Conservation (phyloP, 1,140 invertebrate genomes). For the Leptinotarsa undecemlineata region DNA sequence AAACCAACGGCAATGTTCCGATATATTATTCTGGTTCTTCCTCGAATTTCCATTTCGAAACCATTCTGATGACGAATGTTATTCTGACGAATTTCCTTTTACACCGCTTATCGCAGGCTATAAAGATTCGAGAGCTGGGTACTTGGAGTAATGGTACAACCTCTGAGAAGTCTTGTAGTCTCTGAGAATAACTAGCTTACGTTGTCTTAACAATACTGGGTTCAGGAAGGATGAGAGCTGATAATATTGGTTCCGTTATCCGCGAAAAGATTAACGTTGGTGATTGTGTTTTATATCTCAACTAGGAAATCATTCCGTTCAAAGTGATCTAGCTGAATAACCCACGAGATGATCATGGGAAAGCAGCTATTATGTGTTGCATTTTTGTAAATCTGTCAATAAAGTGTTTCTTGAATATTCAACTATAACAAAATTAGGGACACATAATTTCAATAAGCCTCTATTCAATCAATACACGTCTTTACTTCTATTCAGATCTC, state of each 20-base stretch:
- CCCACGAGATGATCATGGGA: no score
- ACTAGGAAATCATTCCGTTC: no score
- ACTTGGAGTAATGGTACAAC: not conserved
- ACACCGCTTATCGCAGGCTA: not conserved
- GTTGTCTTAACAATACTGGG: conserved; percentile 4
- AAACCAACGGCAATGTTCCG: conserved; percentile 1
- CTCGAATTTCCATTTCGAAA: not conserved
- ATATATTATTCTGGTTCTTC: not conserved
- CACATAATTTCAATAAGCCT: no score
- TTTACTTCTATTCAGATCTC: no score
- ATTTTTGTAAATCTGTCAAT: no score
- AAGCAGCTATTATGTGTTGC: no score
- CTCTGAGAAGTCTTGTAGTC: not conserved
- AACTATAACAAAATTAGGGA: no score
- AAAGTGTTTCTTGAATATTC: no score
- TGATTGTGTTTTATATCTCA: no score
- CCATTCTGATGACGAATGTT: conserved; percentile 7
- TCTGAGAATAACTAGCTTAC: not conserved
- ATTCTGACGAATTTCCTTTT: conserved; percentile 1
- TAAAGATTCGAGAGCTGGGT: not conserved
- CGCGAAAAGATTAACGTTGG: no score
- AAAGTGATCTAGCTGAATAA: no score
- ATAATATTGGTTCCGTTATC: not conserved
- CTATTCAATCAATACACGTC: no score
- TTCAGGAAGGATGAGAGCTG: not conserved